Base-by-base conservation (phyloP, 2,113 vertebrate species). In the Laticauda colubrina region DNA sequence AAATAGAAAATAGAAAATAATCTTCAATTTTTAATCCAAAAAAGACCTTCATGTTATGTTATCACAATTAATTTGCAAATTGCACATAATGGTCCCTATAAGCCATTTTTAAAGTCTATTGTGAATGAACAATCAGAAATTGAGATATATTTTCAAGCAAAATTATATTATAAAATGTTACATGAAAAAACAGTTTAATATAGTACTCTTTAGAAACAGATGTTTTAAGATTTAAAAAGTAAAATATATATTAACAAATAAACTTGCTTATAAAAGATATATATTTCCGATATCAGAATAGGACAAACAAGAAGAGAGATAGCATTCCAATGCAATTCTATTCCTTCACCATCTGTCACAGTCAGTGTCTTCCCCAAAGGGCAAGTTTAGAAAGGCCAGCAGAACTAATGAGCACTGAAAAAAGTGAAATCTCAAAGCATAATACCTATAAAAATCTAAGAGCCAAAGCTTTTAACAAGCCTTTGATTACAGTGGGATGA, bases 331-430 rank as follows among this genome's bases (percentile, higher is more conserved):
- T 97, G 95, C 95, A 96, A 94, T 96, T 95, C 93, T 93, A 87
- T 48, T 96, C 94, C 95, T 96, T 92, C 89, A 0, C 97, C 98
- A 98, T 98, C 97, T 98, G 97, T 97, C 97, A 97, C 97, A 95
- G 94, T 96, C 95, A 94, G 91, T 86, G 93, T 34, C 61, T 93
- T 97, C 97, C 97, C 97, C 94, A 93, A 96, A 98, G 97, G 95
- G 96, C 94, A 91, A 91, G 94, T 96, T 97, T 96, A 96, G 96
- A 97, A 98, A 97, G 96, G 95, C 96, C 95, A 96, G 89, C 93
- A 92, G 94, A 93, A 92, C 96, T 97, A 96, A 97, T 97, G 95
- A 97, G 97, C 96, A 94, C 90, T 39, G 92, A 51, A 96, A 94
- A 97, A 94, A 85, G 93, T 94, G 93, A 93, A 96, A 94, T 95